Evolutionary conservation across 2,113 vertebrate genomes (phyloP).

Genomic region (Carassius auratus): DNA sequence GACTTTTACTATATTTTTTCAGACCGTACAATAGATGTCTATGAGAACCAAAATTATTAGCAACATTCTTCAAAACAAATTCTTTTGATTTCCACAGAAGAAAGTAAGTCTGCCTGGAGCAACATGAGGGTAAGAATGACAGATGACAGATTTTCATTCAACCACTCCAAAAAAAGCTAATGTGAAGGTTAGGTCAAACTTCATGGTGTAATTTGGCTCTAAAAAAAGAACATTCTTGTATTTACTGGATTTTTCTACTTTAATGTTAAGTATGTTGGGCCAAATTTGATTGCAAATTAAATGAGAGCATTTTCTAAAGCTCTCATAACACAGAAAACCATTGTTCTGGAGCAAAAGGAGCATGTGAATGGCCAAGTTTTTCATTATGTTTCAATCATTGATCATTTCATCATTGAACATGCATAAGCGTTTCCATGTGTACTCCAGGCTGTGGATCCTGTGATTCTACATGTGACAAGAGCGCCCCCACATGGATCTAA

Average conservation of each 20-base stretch:
- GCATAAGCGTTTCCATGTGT: conserved; percentile 24
- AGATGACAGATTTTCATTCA: background rate
- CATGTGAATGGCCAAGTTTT: conserved; percentile 1
- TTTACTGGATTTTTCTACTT: background rate
- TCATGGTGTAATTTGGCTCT: conserved; percentile 1
- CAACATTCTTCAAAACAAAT: background rate
- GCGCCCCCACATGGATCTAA: conserved; percentile 71
- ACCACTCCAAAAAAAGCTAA: background rate
- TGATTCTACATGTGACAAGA: conserved; percentile 64
- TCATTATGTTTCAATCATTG: background rate
- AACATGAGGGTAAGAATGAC: background rate
- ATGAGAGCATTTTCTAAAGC: conserved; percentile 5
- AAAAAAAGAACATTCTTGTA: background rate
- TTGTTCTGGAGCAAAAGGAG: conserved; percentile 6
- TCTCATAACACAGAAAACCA: background rate
- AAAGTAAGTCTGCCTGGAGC: background rate
- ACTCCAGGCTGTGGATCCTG: background rate
- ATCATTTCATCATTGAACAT: background rate
- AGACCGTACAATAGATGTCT: background rate
- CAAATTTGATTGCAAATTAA: conserved; percentile 27
- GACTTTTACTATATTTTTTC: background rate
- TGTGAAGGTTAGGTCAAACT: background rate
- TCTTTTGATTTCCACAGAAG: background rate
- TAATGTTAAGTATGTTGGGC: background rate
- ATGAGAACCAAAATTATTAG: background rate